Base-by-base conservation (phyloP, 2,888 invertebrate species). In the Hemicrepidius hirtus region DNA sequence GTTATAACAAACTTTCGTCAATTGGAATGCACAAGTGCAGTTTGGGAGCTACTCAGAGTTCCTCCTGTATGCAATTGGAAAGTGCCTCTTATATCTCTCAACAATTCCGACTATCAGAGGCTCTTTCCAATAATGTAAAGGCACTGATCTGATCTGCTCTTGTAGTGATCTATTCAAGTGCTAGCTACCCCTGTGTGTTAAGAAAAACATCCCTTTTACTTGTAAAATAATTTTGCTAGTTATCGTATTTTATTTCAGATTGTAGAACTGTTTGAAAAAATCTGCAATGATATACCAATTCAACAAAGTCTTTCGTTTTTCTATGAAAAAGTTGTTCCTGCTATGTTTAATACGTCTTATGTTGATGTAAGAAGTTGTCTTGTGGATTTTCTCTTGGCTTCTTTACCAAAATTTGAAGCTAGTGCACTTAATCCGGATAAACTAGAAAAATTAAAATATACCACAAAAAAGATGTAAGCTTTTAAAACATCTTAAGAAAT, bases 381-480 rank as follows among this genome's bases (percentile, higher is more conserved):
- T 7, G 12, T 40, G 12, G n/a, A 62, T n/a, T 13, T 49, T 13
- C 18, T 35, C 7, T 12, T 35, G n/a, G n/a, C 40, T 7, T 49
- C 28, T 9, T 9, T 53, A 5, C 6, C 24, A 0, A 6, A 40
- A 0, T 53, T 40, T 35, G 12, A 21, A 12, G 12, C 62, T 5
- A 32, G 3, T 20, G 3, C 32, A 12, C 32, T 68, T 9, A 16
- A 20, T 18, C 9, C 18, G 13, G 18, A 13, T 12, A 37, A 28
- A 32, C 49, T 32, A 10, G 41, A 53, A 1, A 12, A 13, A 13
- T 68, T 68, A 37, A 55, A 41, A 53, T 3, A 13, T 1, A 53
- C 16, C 9, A 37, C 21, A 6, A 40, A 53, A 49, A 24, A 24
- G 21, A 57, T 9, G 68, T 68, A 60, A 55, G 55, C 55, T 40